Percentiles rank a stretch among this genome's conserved stretches.
Evolutionary conservation across 2,797 vertebrate species (phyloP).

Genomic region (Cyprinodon diabolis): DNA sequence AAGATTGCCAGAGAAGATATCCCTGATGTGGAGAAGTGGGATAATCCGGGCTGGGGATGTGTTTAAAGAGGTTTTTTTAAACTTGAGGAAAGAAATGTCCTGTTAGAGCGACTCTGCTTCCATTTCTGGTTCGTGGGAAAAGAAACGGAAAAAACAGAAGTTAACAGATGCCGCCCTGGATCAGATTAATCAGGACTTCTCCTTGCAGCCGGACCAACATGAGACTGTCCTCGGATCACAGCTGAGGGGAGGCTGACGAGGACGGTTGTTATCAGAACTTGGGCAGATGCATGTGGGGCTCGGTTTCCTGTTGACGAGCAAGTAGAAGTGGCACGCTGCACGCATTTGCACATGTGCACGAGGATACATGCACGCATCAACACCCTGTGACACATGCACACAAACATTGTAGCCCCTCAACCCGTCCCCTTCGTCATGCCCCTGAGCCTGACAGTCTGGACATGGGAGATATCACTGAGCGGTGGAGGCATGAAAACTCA

Average conservation of each 20-base stretch:
- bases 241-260: constrained; percentile 47
- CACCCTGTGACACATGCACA: constrained; percentile 29
- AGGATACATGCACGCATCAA: constrained; percentile 2
- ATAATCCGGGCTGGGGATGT: constrained; percentile 27
- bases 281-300: constrained; percentile 66
- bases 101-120: constrained; percentile 27
- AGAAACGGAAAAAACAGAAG: not conserved
- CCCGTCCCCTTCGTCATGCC: constrained; percentile 39
- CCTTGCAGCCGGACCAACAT: constrained; percentile 6
- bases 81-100: constrained; percentile 13
- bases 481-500: constrained; percentile 66
- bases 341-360: constrained; percentile 47
- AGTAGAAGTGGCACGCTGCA: constrained; percentile 65
- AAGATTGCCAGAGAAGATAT: constrained; percentile 16
- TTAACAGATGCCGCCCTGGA: constrained; percentile 25
- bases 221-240: constrained; percentile 51
- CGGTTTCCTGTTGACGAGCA: constrained; percentile 76
- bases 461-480: constrained; percentile 72
- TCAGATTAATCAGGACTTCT: constrained; percentile 23
- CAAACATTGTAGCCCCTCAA: constrained; percentile 28
- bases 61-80: constrained; percentile 14
- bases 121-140: constrained; percentile 27
- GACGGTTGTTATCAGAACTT: constrained; percentile 74
- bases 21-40: constrained; percentile 16
- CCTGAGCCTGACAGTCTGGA: constrained; percentile 76